phyloP scores from a whole-genome alignment of 2,113 vertebrate species.

The Catharus bicknelli region DNA sequence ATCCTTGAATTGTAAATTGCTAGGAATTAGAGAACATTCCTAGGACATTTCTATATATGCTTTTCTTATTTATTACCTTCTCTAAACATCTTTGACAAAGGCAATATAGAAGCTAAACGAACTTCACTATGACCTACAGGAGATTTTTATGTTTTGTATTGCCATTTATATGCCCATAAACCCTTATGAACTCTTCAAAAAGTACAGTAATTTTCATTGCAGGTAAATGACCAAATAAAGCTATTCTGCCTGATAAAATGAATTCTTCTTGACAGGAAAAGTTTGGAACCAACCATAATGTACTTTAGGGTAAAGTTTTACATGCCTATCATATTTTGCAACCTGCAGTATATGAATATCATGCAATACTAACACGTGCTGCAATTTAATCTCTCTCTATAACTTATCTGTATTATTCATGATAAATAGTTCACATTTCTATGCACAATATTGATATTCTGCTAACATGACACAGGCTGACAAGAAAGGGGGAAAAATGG shows the following conservation, averaged over 20 bases:
- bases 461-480: background rate
- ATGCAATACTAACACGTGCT: background rate
- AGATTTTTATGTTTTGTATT: background rate
- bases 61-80: background rate
- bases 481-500: background rate
- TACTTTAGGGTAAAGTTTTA: background rate
- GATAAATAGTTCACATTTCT: background rate
- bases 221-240: background rate
- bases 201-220: background rate
- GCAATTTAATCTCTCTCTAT: background rate
- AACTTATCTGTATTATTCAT: background rate
- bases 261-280: background rate
- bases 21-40: background rate
- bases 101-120: background rate
- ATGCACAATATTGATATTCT: background rate
- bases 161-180: background rate
- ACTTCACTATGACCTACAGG: background rate
- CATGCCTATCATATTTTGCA: background rate
- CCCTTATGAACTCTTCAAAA: background rate
- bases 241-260: background rate
- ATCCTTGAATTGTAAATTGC: background rate
- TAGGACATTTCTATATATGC: background rate
- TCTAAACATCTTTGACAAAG: background rate
- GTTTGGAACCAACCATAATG: background rate
- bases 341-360: background rate